Base-by-base conservation (phyloP, 2,113 vertebrate species). In the Prunella fulvescens region DNA sequence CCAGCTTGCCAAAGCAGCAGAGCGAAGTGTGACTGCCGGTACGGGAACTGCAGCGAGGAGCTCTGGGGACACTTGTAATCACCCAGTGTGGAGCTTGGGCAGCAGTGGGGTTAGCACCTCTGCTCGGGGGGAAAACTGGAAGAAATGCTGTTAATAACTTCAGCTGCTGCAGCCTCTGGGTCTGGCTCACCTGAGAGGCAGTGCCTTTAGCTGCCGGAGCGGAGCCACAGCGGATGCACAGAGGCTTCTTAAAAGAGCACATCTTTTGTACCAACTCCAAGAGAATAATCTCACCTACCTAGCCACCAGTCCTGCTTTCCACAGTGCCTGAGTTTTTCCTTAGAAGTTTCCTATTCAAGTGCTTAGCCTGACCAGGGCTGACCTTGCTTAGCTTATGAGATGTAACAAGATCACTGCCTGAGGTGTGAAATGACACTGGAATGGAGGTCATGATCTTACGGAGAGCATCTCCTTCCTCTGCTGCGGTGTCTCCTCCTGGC, bases 401-500 rank as follows among this genome's bases (percentile, higher is more conserved):
- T 95, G 88, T 95, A 95, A 97, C 91, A 94, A 95, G 95, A 96
- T 96, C 96, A 95, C 51, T 94, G 96, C 97, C 96, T 90, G 96
- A 96, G 95, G 97, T 97, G 85, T 84, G 91, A 94, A 95, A 96
- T 94, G 96, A 97, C 96, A 95, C 91, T 91, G 82, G 95, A 83
- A 97, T 92, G 91, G 92, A 97, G 96, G 96, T 96, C 96, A 79
- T 31, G 88, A 93, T 95, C 96, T 95, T 84, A 96, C 19, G 2
- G 81, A 66, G 44, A 94, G 78, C 81, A 71, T 72, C 87, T 95
- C 82, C 87, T 71, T 92, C 92, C 87, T 93, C 86, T 77, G 72
- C 83, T 61, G 56, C 23, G 0, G 45, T 5, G 14, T 51, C 51
- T 90, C 82, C 79, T 95, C 70, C 86, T 71, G 54, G 54, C 85